phyloP scores from a whole-genome alignment of 2,888 invertebrate species.

The Cartodere bifasciata region DNA sequence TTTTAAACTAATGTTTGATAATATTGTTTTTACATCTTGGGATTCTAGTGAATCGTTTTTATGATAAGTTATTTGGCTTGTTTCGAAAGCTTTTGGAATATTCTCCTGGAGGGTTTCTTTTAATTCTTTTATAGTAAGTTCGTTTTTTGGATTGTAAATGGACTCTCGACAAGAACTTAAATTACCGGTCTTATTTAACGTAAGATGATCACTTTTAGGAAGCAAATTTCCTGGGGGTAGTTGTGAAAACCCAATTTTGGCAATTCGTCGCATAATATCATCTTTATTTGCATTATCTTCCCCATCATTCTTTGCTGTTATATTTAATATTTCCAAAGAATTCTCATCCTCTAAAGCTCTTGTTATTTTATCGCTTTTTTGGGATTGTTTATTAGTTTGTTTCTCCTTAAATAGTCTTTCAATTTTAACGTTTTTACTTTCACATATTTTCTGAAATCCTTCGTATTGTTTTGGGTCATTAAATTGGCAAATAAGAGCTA shows the following conservation, averaged over 20 bases:
- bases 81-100: background rate
- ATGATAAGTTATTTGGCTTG: background rate
- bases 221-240: slow-evolving; percentile 29
- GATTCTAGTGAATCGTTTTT: slow-evolving; percentile 4
- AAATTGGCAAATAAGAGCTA: no score
- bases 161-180: no score
- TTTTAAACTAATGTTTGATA: slow-evolving; percentile 47
- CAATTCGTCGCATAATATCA: slow-evolving; percentile 41
- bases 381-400: no score
- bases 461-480: no score
- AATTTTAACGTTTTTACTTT: slow-evolving; percentile 5
- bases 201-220: slow-evolving; percentile 5
- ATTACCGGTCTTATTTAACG: background rate
- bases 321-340: background rate
- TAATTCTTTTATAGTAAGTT: slow-evolving; percentile 3
- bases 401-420: background rate
- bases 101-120: background rate
- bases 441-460: no score
- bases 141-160: background rate
- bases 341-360: background rate
- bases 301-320: slow-evolving; percentile 17
- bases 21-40: no score
- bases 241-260: slow-evolving; percentile 44
- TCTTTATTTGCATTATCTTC: slow-evolving; percentile 28
- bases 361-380: no score